Percentiles rank a stretch among this genome's conserved stretches.
Evolutionary conservation across 2,797 vertebrate genomes (phyloP).

Genomic region (Coracias cyanogaster): DNA sequence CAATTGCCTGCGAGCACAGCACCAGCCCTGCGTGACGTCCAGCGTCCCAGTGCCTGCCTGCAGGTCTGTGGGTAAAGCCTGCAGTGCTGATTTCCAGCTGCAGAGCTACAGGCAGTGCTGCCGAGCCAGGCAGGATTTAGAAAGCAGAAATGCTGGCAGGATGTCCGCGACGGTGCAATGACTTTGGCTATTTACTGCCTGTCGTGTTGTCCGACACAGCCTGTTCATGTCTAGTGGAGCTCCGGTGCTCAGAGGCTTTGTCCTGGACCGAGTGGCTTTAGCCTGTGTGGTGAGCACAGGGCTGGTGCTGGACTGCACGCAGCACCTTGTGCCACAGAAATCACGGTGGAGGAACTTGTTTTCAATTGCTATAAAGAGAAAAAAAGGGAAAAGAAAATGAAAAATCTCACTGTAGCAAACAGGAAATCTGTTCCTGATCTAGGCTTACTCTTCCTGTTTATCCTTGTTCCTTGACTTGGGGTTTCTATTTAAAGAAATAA

Average conservation of each 20-base stretch:
- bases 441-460: slow-evolving; percentile 9
- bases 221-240: rapidly evolving
- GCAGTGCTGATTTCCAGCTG: rapidly evolving
- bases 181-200: not conserved
- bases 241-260: not conserved
- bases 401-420: not conserved
- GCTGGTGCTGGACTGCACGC: not conserved
- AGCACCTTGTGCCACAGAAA: rapidly evolving
- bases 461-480: not conserved
- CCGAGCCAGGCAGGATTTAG: not conserved
- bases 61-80: not conserved
- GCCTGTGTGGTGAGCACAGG: rapidly evolving
- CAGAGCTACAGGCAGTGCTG: not conserved
- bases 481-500: slow-evolving; percentile 52
- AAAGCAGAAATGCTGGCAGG: not conserved
- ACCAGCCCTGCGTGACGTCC: rapidly evolving
- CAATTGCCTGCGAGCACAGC: not conserved
- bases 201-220: rapidly evolving
- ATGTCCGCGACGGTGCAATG: rapidly evolving
- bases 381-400: not conserved
- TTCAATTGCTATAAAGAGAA: not conserved
- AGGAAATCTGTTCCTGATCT: not conserved
- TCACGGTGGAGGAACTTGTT: not conserved
- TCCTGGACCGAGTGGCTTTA: not conserved
- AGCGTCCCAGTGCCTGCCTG: rapidly evolving